Base-by-base conservation (phyloP, 2,113 vertebrate genomes). In the Takifugu flavidus region DNA sequence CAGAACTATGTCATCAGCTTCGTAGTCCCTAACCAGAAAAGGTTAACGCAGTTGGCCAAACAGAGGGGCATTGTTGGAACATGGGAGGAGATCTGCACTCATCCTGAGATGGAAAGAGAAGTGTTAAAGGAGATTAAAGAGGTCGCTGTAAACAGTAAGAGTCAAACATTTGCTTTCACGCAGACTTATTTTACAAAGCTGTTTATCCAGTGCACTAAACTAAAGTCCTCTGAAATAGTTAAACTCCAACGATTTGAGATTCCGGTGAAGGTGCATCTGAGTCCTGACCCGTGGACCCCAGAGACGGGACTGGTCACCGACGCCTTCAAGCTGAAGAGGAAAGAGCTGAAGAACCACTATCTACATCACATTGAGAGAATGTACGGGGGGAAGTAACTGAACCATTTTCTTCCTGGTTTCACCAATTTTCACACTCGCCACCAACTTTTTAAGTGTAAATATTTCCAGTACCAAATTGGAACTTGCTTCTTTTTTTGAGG, bases 1-100 rank as follows among this genome's bases (percentile, higher is more conserved):
- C 95, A 98, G 86, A 98, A 95, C 65, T 98, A 95, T 0, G 92
- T 99, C 72, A 97, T 99, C 88, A 95, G 96, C 85, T 96, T 99
- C 69, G 95, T 99, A 90, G 97, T 99, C 79, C 96, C 97, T 27
- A 98, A 99, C 78, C 95, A 97, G 86, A 98, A 95, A 84, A 92
- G 66, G 64, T 71, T 99, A 84, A 95, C 73, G 0, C 89, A 89
- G 6, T 46, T 97, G 80, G 97, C 96, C 52, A 93, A 91, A 72
- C 90, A 90, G 87, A 94, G 92, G 4, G 91, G 92, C 11, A 86
- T 98, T 1, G 74, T 78, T 54, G 93, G 92, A 15, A 75, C 77
- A 45, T 97, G 93, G 94, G 93, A 92, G 56, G 96, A 99, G 62
- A 89, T 99, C 79, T 99, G 97, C 83, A 96, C 93, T 74, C 89